Conservation (phyloP, 1,140 invertebrate genomes). For the Triops longicaudatus region DNA sequence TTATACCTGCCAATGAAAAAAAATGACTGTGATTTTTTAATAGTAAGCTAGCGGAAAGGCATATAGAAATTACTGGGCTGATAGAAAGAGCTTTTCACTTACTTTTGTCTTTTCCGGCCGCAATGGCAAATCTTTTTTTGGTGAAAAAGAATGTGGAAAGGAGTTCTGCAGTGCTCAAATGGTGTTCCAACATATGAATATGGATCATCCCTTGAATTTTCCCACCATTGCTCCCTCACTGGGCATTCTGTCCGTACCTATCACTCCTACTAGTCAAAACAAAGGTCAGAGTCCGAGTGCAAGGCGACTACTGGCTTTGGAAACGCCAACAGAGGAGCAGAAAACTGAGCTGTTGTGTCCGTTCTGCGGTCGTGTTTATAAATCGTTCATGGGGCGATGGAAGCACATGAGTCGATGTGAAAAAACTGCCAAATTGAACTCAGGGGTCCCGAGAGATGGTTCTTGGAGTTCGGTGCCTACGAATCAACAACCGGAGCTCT, state of each 20-base stretch:
- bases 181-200: neutral
- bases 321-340: neutral
- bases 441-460: neutral
- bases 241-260: neutral
- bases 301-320: neutral
- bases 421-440: conserved; percentile 10
- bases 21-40: no score
- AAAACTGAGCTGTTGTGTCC: neutral
- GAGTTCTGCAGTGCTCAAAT: neutral
- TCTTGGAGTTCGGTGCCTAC: neutral
- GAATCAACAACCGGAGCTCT: neutral
- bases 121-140: neutral
- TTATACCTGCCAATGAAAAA: no score
- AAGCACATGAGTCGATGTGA: neutral
- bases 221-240: neutral
- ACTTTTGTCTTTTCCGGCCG: neutral
- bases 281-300: neutral
- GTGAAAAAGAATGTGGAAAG: neutral
- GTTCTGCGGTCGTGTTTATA: neutral
- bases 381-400: neutral
- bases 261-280: neutral
- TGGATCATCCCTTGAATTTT: conserved; percentile 3
- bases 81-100: neutral
- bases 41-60: no score
- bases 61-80: neutral